phyloP scores from a whole-genome alignment of 2,888 invertebrate species.

The Limenitis camilla region DNA sequence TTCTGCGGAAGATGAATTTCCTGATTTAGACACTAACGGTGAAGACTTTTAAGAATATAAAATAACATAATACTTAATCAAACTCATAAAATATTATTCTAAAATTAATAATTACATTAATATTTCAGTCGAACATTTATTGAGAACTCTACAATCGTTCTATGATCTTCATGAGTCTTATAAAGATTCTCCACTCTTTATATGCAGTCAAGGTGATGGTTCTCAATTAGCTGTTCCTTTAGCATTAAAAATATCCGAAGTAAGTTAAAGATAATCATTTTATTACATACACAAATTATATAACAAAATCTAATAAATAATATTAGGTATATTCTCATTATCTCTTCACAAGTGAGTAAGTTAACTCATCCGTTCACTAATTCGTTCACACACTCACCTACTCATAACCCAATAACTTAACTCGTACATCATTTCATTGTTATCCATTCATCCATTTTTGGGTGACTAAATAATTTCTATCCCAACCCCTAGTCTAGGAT shows the following conservation, averaged over 20 bases:
- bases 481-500: too few species aligned
- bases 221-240: slow-evolving; percentile 90
- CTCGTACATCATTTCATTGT: too few species aligned
- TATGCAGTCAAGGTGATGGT: slow-evolving; percentile 91
- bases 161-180: slow-evolving; percentile 78
- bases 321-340: too few species aligned
- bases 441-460: too few species aligned
- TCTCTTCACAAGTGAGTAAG: too few species aligned
- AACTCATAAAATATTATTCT: background rate
- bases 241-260: slow-evolving; percentile 68
- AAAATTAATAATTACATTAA: slow-evolving; percentile 1
- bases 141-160: slow-evolving; percentile 79
- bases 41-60: slow-evolving; percentile 17
- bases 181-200: slow-evolving; percentile 80
- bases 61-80: background rate
- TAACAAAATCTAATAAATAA: too few species aligned
- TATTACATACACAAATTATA: background rate
- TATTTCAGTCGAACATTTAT: slow-evolving; percentile 78
- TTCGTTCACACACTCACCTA: too few species aligned
- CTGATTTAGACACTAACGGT: slow-evolving; percentile 71
- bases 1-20: slow-evolving; percentile 42
- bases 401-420: too few species aligned
- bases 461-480: too few species aligned
- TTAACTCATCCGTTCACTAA: too few species aligned
- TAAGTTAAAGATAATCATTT: slow-evolving; percentile 34